These are phyloP conservation scores for Biston betularia DNA, from an alignment of 2,888 invertebrate species.

Conservation along the genomic window DNA sequence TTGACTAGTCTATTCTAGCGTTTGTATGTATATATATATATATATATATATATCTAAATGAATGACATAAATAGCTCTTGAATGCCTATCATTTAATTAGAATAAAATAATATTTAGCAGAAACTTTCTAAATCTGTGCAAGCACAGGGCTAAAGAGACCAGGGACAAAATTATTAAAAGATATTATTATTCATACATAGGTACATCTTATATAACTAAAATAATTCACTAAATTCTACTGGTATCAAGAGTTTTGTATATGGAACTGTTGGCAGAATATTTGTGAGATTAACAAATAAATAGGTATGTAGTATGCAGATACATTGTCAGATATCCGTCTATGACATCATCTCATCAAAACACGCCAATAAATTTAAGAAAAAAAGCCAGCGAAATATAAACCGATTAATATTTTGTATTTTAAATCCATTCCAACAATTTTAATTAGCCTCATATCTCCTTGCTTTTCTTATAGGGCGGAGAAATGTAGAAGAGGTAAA, in stretches of 20 bases:
- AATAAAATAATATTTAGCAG: not conserved
- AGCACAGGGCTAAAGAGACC: not conserved
- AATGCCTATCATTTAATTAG: no score
- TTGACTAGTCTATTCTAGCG: no score
- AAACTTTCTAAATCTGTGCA: not conserved
- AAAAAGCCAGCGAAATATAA: not conserved
- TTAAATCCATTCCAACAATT: no score
- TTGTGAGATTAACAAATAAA: not conserved
- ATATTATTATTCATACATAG: no score
- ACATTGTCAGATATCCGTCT: conserved; percentile 51
- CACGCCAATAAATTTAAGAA: conserved; percentile 5
- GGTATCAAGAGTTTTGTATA: no score
- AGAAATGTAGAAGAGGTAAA: conserved; percentile 24
- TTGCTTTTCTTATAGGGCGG: conserved; percentile 20
- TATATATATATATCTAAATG: no score
- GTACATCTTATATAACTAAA: no score
- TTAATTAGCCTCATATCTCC: not conserved
- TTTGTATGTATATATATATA: no score
- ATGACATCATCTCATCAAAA: conserved; percentile 63
- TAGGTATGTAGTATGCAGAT: not conserved
- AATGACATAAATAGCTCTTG: no score
- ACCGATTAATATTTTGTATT: not conserved
- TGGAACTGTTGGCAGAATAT: not conserved
- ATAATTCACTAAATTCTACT: no score
- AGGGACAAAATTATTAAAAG: no score